Conservation (phyloP, 2,888 invertebrate genomes). For the Sisyra nigra region DNA sequence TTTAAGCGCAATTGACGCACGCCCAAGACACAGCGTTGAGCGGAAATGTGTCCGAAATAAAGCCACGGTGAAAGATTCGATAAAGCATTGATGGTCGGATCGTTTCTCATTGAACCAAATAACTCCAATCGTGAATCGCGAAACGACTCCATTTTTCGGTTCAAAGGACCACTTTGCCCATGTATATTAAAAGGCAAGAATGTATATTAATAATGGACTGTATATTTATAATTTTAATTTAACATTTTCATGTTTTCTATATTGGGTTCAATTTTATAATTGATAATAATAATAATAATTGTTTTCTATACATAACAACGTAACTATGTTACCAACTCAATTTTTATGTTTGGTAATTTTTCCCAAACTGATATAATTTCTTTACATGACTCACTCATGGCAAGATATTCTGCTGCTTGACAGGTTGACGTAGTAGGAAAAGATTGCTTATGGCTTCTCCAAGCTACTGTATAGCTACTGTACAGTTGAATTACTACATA, state of each 20-base stretch:
- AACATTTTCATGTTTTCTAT: too few species aligned
- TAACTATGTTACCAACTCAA: too few species aligned
- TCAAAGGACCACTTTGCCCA: too few species aligned
- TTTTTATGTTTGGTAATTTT: too few species aligned
- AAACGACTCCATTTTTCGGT: slow-evolving; percentile 60
- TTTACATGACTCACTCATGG: slow-evolving; percentile 13
- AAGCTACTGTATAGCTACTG: slow-evolving; percentile 12
- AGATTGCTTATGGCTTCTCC: slow-evolving; percentile 14
- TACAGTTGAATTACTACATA: slow-evolving; percentile 10
- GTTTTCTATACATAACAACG: too few species aligned
- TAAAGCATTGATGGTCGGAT: slow-evolving; percentile 56
- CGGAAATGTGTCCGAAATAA: slow-evolving; percentile 78
- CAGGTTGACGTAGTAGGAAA: slow-evolving; percentile 6
- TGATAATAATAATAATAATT: too few species aligned
- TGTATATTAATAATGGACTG: too few species aligned
- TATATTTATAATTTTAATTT: too few species aligned
- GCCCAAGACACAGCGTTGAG: slow-evolving; percentile 62
- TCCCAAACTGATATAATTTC: slow-evolving; percentile 14
- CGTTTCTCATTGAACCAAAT: slow-evolving; percentile 59
- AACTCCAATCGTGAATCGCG: slow-evolving; percentile 45
- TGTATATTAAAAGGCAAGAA: too few species aligned
- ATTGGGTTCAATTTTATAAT: too few species aligned
- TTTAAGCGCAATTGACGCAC: slow-evolving; percentile 44
- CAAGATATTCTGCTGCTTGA: slow-evolving; percentile 12
- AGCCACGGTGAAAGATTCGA: slow-evolving; percentile 86